Evolutionary conservation across 2,888 invertebrate species (phyloP), one percentile per base, ranked within the genome.

Genomic region (Chouioia cunea): DNA sequence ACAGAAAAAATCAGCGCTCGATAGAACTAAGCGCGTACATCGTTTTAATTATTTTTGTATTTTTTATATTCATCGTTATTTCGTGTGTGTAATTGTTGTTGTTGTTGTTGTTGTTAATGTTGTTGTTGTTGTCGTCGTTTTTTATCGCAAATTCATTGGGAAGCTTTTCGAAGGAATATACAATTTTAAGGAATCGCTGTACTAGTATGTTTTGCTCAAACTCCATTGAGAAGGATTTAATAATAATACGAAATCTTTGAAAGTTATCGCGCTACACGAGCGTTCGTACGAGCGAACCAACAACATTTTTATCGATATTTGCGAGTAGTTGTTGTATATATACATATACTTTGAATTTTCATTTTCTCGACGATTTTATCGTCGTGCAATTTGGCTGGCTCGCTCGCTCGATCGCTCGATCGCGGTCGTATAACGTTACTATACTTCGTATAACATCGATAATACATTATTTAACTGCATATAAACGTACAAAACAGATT

Each of bases 381-480:
- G 47, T 4, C 18, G 0, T 12, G 59, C 23, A 46, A 15, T 44
- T 59, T 54, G 62, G 62, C 63, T 57, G 62, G 62, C 62, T 27
- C 18, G 46, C 18, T 48, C 58, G 46, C 52, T 48, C n/a, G 43
- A 14, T 14, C 27, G 27, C 27, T 27, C 6, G 36, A 6, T 36
- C 12, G 6, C 36, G 36, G 10, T 12, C 6, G 36, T 10, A 10
- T 4, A 36, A 36, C 36, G 36, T 12, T 36, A 36, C n/a, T n/a
- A n/a, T n/a, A n/a, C 36, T 36, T 36, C 36, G 36, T 6, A 36
- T 48, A 70, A 70, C 73, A 73, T 54, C 60, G 59, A 70, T 65
- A 66, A 73, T 79, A 79, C 74, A 77, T 81, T 76, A 81, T 81
- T 82, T 81, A 82, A 82, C 81, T 82, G 82, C 82, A 82, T 82